Conservation (phyloP, 2,113 vertebrate species). For the Oophaga pumilio region DNA sequence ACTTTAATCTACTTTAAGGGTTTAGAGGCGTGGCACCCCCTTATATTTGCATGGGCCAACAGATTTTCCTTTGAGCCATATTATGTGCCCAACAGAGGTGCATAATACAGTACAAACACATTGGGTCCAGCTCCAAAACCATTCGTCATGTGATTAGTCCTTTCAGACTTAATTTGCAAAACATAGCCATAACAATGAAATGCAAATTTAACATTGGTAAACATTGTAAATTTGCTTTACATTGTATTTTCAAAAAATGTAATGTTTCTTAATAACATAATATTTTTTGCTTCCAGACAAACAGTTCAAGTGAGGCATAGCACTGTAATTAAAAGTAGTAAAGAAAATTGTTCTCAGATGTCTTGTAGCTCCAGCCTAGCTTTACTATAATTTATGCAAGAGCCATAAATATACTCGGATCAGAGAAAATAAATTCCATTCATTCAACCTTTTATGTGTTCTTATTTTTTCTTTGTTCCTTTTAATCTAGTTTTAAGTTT, state of each 20-base stretch:
- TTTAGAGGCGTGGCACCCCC: no score
- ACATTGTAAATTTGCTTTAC: no score
- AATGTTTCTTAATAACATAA: background rate
- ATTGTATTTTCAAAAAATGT: background rate
- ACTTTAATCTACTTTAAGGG: no score
- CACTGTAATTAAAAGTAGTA: background rate
- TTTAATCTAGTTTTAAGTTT: conserved; percentile 7
- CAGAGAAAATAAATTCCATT: conserved; percentile 25
- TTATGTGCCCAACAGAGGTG: no score
- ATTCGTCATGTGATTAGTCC: no score
- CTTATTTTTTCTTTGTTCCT: background rate
- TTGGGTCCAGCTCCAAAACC: no score
- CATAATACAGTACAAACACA: no score
- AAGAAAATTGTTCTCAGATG: conserved; percentile 23
- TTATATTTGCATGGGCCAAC: no score
- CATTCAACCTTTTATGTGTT: conserved; percentile 27
- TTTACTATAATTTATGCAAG: conserved; percentile 16
- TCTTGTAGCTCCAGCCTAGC: background rate
- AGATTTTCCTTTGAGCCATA: no score
- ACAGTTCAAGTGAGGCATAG: background rate
- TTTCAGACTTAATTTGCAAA: no score
- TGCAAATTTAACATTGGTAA: no score
- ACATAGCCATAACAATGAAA: no score
- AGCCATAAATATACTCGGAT: conserved; percentile 28
- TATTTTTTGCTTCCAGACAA: background rate